A percentile compares a stretch with the other conserved stretches of the same genome.
Conservation (phyloP, 2,888 invertebrate genomes). For the Therioaphis trifolii region DNA sequence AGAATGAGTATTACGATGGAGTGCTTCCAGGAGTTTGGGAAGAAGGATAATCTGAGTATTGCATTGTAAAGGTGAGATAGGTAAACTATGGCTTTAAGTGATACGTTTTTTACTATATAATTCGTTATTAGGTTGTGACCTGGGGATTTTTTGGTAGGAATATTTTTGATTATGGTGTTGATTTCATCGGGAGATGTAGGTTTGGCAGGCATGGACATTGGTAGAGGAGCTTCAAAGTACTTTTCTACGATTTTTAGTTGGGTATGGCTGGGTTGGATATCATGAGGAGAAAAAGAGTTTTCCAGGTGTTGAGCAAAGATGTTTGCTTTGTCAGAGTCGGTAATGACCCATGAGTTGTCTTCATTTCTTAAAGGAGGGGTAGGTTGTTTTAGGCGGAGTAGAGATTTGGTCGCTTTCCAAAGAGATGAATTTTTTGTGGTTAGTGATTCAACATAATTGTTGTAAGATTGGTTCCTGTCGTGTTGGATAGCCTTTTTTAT, state of each 20-base stretch:
- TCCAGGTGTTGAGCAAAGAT: slow-evolving; percentile 35
- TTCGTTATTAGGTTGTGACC: slow-evolving; percentile 66
- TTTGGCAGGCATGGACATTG: too few species aligned
- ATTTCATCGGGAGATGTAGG: slow-evolving; percentile 42
- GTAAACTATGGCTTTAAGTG: slow-evolving; percentile 64
- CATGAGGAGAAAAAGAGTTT: slow-evolving; percentile 34
- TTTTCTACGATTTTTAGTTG: slow-evolving; percentile 28
- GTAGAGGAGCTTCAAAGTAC: slow-evolving; percentile 35
- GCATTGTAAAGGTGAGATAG: slow-evolving; percentile 66
- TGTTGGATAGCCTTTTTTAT: slow-evolving; percentile 35
- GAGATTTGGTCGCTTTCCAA: too few species aligned
- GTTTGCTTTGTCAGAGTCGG: slow-evolving; percentile 35
- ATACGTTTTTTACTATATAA: slow-evolving; percentile 64
- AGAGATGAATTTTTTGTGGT: too few species aligned
- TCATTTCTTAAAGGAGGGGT: too few species aligned
- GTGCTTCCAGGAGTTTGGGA: slow-evolving; percentile 66
- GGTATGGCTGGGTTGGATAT: slow-evolving; percentile 21
- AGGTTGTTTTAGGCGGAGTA: too few species aligned
- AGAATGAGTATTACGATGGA: slow-evolving; percentile 60
- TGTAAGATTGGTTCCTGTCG: neutral
- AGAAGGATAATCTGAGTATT: slow-evolving; percentile 64
- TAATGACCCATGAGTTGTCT: slow-evolving; percentile 29
- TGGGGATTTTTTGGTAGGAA: slow-evolving; percentile 63
- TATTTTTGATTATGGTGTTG: slow-evolving; percentile 34
- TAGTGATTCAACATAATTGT: slow-evolving; percentile 7